Conservation (phyloP, 2,888 invertebrate species). For the Trachelus stipa region DNA sequence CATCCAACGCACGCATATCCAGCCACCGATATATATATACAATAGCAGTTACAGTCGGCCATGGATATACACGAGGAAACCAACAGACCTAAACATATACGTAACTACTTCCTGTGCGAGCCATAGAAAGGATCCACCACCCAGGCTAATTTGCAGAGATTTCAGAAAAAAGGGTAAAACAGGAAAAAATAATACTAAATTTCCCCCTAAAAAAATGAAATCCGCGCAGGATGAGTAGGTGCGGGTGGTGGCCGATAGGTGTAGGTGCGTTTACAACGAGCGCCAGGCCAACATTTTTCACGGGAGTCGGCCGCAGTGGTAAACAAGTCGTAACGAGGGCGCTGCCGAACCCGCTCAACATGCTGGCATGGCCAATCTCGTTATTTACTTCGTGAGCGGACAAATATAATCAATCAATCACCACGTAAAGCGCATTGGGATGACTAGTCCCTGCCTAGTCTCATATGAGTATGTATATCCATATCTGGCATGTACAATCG, state of each 20-base stretch:
- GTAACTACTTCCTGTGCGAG: neutral
- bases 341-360: conserved; percentile 2
- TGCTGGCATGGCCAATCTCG: neutral
- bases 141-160: neutral
- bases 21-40: neutral
- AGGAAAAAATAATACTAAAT: neutral
- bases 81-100: neutral
- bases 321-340: conserved; percentile 9
- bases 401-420: conserved; percentile 14
- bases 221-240: neutral
- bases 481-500: neutral
- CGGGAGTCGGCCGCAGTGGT: neutral
- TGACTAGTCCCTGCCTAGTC: neutral
- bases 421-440: neutral
- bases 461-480: neutral
- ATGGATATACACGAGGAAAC: neutral
- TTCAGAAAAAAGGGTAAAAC: neutral
- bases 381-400: conserved; percentile 10
- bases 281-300: neutral
- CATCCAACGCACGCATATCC: too few species aligned
- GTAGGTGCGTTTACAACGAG: neutral
- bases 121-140: neutral
- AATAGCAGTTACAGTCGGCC: neutral
- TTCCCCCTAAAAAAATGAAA: neutral
- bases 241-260: neutral